Evolutionary conservation across 2,113 vertebrate genomes (phyloP), one percentile per base, ranked within the genome.

Genomic region (Opisthocomus hoazin): DNA sequence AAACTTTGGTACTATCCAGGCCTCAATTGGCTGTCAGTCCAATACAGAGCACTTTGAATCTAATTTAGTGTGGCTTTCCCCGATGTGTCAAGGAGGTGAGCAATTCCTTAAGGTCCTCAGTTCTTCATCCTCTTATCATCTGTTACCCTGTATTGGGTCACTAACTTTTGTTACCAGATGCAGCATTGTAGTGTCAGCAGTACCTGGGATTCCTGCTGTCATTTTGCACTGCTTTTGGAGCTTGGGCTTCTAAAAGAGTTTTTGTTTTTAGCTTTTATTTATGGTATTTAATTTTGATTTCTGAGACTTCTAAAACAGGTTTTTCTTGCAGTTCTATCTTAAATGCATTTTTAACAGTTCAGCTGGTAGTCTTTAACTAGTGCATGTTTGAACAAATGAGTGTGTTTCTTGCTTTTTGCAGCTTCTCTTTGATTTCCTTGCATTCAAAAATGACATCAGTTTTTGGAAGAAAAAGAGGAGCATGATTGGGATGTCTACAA

Each of bases 371-470:
- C 22, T 77, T 20, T 76, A 76, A 41, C 39, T 58, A 39, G 11
- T 30, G 26, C 5, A 0, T 1, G 1, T 78, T 87, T 80, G 39
- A 91, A 66, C 11, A 58, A 70, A 37, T 39, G 7, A 32, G 2
- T 56, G 2, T 77, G 21, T 51, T 71, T 57, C 30, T 57, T 90
- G 48, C 30, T 53, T 37, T 92, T 96, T 98, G 27, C 95, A 99
- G 99, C 99, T 99, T 77, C 98, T 99, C 15, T 99, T 99, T 96
- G 99, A 99, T 96, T 99, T 99, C 88, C 98, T 99, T 97, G 99
- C 99, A 1, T 99, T 99, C 97, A 99, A 99, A 98, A 99, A 99
- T 15, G 99, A 99, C 91, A 99, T 99, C 97, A 99, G 99, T 93
- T 99, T 99, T 93, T 99, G 99, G 99, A 99, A 99, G 95, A 98